Base-by-base conservation (phyloP, 37 sponge, comb jelly and placozoan genomes). In the Dysidea cf. avara region DNA sequence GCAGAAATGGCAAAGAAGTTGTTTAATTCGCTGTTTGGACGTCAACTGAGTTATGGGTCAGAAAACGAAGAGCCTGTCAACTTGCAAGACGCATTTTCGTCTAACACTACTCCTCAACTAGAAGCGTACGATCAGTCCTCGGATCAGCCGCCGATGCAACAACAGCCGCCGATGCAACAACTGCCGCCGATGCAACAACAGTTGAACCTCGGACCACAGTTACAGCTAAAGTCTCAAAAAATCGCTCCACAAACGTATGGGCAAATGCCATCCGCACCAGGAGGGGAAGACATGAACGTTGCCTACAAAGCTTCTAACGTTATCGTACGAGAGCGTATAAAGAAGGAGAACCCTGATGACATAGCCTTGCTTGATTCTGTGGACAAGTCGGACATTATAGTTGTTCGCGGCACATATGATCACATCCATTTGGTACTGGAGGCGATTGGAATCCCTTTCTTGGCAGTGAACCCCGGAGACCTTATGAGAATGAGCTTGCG, bases 341-440 rank as follows among this genome's bases (percentile, higher is more conserved):
- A 68, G 35, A 40, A 37, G 11, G 87, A 87, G 48, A 75, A 80
- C 26, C 87, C 87, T 0, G 87, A 87, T 75, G 75, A 87, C 50
- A 64, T 71, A 2, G 67, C 74, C 24, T 26, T 89, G 29, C 66
- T 89, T 25, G 90, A 83, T 17, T 55, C 74, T 22, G 62, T 89
- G 48, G 75, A 74, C 25, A 80, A 79, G 16, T 64, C 61, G 5
- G 90, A 89, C 65, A 89, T 89, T 62, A 58, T 89, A 25, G 82
- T 83, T 36, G 84, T 89, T 16, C 35, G 74, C 0, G 90, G 90
- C 1, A 89, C 90, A 0, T 89, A 75, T 59, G 90, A 89, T 74
- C 90, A 89, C 60, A 89, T 89, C 64, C 81, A 89, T 47, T 57
- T 83, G 46, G 90, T 89, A 14, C 79, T 89, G 25, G 69, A 83